phyloP scores from a whole-genome alignment of 2,888 invertebrate genomes.

The Chloromyia formosa region DNA sequence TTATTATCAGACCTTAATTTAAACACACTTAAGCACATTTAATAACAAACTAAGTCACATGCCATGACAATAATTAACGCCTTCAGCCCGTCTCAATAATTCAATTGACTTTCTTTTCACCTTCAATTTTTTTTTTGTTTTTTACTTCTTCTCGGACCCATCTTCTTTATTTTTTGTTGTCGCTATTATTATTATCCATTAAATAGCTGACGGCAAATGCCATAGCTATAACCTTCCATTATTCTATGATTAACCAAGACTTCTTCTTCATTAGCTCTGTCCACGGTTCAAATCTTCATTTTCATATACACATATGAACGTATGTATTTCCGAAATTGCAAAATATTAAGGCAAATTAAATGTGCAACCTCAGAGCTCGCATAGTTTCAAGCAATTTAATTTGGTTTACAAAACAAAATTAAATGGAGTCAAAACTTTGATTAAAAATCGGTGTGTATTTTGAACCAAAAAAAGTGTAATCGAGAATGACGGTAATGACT shows the following conservation, averaged over 20 bases:
- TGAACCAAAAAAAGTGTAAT: neutral
- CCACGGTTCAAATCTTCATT: neutral
- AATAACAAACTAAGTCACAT: neutral
- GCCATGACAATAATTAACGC: slow-evolving; percentile 1
- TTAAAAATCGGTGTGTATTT: neutral
- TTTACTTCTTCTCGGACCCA: neutral
- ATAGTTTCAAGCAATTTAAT: neutral
- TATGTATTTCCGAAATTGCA: neutral
- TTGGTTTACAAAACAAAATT: neutral
- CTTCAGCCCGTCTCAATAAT: neutral
- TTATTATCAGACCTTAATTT: neutral
- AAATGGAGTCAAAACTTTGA: neutral
- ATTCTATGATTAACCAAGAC: slow-evolving; percentile 1
- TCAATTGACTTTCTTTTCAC: slow-evolving; percentile 7
- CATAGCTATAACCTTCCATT: slow-evolving; percentile 1
- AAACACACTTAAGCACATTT: neutral
- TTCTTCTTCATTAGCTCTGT: slow-evolving; percentile 3
- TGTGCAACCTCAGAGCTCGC: neutral
- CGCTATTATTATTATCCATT: neutral
- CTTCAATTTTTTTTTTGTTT: neutral
- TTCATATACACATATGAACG: neutral
- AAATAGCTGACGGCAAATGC: neutral
- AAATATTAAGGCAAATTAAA: slow-evolving; percentile 9
- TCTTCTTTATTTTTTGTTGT: neutral
- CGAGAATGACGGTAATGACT: slow-evolving; percentile 21